Evolutionary conservation across 2,888 invertebrate species (phyloP).

Genomic region (Melanostoma scalare): DNA sequence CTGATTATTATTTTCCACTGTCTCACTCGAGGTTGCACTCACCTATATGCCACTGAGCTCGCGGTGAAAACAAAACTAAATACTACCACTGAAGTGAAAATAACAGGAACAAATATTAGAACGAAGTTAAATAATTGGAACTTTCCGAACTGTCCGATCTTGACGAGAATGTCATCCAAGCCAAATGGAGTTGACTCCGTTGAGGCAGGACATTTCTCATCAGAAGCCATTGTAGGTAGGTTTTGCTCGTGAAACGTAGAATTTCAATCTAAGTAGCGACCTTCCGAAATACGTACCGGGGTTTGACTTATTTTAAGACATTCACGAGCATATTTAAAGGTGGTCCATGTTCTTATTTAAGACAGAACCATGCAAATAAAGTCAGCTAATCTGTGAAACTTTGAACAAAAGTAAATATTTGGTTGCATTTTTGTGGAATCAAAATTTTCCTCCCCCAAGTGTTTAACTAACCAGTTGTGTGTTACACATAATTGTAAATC

Average conservation of each 20-base stretch:
- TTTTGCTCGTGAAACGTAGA: background rate
- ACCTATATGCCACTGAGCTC: slow-evolving; percentile 88
- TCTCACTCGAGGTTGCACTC: slow-evolving; percentile 63
- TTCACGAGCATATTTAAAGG: background rate
- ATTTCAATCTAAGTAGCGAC: background rate
- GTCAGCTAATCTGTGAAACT: too few relatives aligned
- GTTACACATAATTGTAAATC: too few relatives aligned
- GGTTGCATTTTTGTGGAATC: too few relatives aligned
- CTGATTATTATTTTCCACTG: too few relatives aligned
- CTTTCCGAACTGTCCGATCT: slow-evolving; percentile 85
- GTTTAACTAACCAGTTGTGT: too few relatives aligned
- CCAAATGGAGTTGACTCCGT: slow-evolving; percentile 9
- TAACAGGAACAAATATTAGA: slow-evolving; percentile 85
- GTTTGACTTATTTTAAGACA: background rate
- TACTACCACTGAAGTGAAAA: slow-evolving; percentile 86
- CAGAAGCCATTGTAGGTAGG: slow-evolving; percentile 16
- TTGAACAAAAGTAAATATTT: too few relatives aligned
- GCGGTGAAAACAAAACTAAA: slow-evolving; percentile 88
- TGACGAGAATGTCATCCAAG: slow-evolving; percentile 77
- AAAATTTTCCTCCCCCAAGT: too few relatives aligned
- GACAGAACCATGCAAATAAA: too few relatives aligned
- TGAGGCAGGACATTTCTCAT: slow-evolving; percentile 13
- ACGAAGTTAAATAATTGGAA: slow-evolving; percentile 85
- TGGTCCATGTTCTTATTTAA: too few relatives aligned
- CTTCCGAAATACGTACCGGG: background rate